Conservation (phyloP, 2,113 vertebrate genomes). For the Rhea pennata region DNA sequence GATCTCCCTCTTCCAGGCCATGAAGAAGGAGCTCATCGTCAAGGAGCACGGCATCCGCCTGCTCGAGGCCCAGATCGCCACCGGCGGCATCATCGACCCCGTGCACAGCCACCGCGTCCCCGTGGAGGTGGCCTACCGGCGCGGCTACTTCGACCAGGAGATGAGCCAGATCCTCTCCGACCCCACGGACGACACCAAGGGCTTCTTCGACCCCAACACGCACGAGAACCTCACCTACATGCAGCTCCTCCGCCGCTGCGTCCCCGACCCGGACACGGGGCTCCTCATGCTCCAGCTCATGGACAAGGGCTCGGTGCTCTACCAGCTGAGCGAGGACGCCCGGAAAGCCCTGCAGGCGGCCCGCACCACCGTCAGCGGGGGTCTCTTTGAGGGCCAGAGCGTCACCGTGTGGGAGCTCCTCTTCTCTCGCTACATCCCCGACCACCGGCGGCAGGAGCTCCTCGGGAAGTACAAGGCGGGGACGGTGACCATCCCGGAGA, state of each 20-base stretch:
- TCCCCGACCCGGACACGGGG: slow-evolving; percentile 58
- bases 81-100: slow-evolving; percentile 84
- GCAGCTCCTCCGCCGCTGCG: slow-evolving; percentile 78
- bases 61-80: slow-evolving; percentile 83
- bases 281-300: slow-evolving; percentile 71
- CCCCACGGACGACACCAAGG: slow-evolving; percentile 72
- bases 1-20: slow-evolving; percentile 80
- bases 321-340: slow-evolving; percentile 39
- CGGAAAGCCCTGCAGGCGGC: slow-evolving; percentile 41
- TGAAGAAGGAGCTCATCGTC: slow-evolving; percentile 85
- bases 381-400: slow-evolving; percentile 58
- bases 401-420: slow-evolving; percentile 84
- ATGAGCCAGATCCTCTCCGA: slow-evolving; percentile 72
- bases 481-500: too few species aligned
- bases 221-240: slow-evolving; percentile 78
- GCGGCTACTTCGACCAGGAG: slow-evolving; percentile 74
- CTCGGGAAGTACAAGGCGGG: too few species aligned
- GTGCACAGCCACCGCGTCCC: slow-evolving; percentile 73
- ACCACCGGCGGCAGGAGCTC: too few species aligned
- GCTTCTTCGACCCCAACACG: slow-evolving; percentile 85
- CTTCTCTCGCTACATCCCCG: too few species aligned
- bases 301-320: slow-evolving; percentile 37
- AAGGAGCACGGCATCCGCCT: slow-evolving; percentile 87
- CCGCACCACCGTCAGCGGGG: neutral
- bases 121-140: slow-evolving; percentile 76